Conservation (phyloP, 2,797 vertebrate genomes). For the Chloroceryle inda region DNA sequence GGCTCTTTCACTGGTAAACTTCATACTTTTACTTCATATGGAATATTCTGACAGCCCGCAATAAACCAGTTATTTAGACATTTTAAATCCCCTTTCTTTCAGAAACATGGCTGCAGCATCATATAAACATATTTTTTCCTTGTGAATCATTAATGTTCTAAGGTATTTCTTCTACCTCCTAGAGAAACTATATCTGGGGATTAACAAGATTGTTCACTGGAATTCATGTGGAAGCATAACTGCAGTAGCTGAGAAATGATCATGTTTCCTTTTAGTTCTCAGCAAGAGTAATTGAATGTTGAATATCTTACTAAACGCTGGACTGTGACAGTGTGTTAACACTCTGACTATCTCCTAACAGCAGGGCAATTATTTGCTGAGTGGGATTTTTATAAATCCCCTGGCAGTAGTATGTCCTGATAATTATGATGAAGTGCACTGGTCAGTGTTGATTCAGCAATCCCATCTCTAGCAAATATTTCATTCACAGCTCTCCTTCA, state of each 20-base stretch:
- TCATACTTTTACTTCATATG: background rate
- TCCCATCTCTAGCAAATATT: conserved; percentile 78
- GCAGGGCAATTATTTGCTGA: conserved; percentile 91
- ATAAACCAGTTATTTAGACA: background rate
- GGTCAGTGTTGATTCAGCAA: conserved; percentile 94
- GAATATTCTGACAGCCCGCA: background rate
- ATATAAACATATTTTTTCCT: background rate
- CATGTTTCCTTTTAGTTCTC: conserved; percentile 79
- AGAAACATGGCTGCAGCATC: background rate
- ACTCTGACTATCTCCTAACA: conserved; percentile 85
- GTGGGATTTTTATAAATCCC: conserved; percentile 91
- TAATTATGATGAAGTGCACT: conserved; percentile 94
- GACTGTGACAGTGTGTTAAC: conserved; percentile 84
- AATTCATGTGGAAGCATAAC: conserved; percentile 66
- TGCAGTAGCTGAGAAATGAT: conserved; percentile 79
- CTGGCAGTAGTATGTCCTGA: conserved; percentile 85
- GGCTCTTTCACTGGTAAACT: background rate
- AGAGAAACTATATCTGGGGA: conserved; percentile 33
- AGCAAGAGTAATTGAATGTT: conserved; percentile 84
- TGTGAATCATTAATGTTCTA: conserved; percentile 18
- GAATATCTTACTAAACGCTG: conserved; percentile 83
- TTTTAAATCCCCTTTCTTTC: background rate
- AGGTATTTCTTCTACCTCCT: conserved; percentile 31
- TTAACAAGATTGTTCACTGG: conserved; percentile 61
- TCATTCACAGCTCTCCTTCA: conserved; percentile 80